Evolutionary conservation across 2,888 invertebrate species (phyloP), one percentile per base, ranked within the genome.

Genomic region (Dyspetes luteomarginatus): DNA sequence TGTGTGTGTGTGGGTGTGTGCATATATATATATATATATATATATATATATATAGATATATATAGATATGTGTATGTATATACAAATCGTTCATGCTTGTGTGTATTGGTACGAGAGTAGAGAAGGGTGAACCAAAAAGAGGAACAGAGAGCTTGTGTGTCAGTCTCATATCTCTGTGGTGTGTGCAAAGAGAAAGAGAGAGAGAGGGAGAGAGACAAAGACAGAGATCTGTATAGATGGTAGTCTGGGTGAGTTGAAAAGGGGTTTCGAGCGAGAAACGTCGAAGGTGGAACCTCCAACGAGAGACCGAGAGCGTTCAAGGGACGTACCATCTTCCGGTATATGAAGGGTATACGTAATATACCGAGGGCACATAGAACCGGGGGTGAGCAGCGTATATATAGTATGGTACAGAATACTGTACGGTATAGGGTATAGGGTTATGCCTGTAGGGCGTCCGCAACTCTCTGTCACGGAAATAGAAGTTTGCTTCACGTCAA

Each of bases 301-400:
- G 81, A 84, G 84, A 85, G 85, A 83, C 82, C 82, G 83, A 86
- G 84, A 85, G 83, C 84, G 50, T 77, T 82, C 79, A 79, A 84
- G 88, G 84, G 84, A 85, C 80, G 73, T 65, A 82, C 68, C 78
- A 81, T 76, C 83, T 80, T 81, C 82, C 80, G 76, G 78, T 74
- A 67, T 76, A 79, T 50, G 65, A 69, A 60, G 74, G 76, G 60
- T 75, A 69, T 77, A 73, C 75, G 72, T 72, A 72, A 78, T 81
- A 60, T 58, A 72, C 77, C 72, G 71, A 62, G 75, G 76, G 79
- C 65, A 76, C 77, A 55, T 24, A 62, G 73, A 58, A 72, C 77
- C 55, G 56, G 75, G 78, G 81, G 76, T 78, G 77, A 69, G 65
- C 62, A 77, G 72, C 64, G 0, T 50, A n/a, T 28, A 45, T 64